Evolutionary conservation across 2,797 vertebrate species (phyloP), one percentile per base, ranked within the genome.

Genomic region (Aldrovandia affinis): DNA sequence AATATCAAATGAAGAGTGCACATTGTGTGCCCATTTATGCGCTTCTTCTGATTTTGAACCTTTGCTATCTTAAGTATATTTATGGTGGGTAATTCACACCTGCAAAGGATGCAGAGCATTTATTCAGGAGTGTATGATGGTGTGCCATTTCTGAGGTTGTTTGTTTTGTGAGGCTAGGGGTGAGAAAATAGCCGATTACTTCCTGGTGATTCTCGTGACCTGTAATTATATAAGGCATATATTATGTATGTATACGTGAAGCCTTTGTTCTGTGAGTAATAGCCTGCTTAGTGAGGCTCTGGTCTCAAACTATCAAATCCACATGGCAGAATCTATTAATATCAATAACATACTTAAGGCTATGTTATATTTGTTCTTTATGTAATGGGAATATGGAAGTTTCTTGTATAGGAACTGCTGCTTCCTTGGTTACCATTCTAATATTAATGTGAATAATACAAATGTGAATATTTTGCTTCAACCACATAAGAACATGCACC

Each of bases 51-150:
- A 57, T 42, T 44, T 14, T 83, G 57, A 83, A 25, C 82, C 75
- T 83, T 65, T 30, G 39, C 54, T 42, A 65, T 83, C 30, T 47
- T 83, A 79, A 57, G 30, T 25, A 59, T 63, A 79, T 79, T 83
- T 83, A 65, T 59, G 77, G 77, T n/a, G 55, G 55, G 77, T 47
- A 36, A 61, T 79, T 63, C 78, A 50, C 52, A 83, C 63, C 28
- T 65, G 75, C 15, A 33, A 54, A 83, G 59, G 78, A n/a, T n/a
- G n/a, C 42, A 83, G 79, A 79, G 36, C 47, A 78, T 63, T 25
- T 44, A 79, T 52, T 42, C 54, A 55, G 15, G 39, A n/a, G 61
- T 25, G 61, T 57, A 5, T 83, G 33, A 63, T 25, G 10, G 42
- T 52, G 44, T 36, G 33, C 55, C n/a, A n/a, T 28, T 79, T 65